Base-by-base conservation (phyloP, 2,888 invertebrate genomes). In the Himalopsyche kuldschensis region DNA sequence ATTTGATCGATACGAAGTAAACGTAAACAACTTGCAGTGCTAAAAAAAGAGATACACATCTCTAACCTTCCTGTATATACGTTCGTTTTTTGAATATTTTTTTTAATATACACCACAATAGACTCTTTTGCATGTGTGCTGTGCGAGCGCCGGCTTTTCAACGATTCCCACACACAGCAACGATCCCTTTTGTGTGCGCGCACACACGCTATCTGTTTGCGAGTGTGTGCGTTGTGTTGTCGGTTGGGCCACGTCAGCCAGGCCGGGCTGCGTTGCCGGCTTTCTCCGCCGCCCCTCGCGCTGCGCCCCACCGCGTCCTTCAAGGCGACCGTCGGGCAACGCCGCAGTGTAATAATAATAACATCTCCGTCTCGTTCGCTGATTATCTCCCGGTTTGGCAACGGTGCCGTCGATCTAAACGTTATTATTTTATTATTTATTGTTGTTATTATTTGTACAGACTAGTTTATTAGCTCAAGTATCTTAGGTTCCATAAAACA, bases 251-350 rank as follows among this genome's bases (percentile, higher is more conserved):
- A 75, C 75, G 75, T 31, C 75, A 32, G 31, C 31, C 31, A 17
- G 31, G 75, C 31, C 75, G 75, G 4, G 75, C 75, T 30, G 31
- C 75, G 75, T 82, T 46, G 79, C 83, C 80, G 84, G 80, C 80
- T 83, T 86, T 86, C 55, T 55, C 55, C 55, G 1, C 20, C 55
- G 10, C 5, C 88, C 89, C 89, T 87, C 88, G 87, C 88, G 89
- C 87, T 85, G 88, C 88, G 87, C 88, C 88, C 87, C 86, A 87
- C 78, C 86, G 87, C 87, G 85, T 84, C 82, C 86, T 87, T 87
- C 87, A 87, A 87, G 87, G 87, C 85, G 82, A 85, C 86, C 85
- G 81, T 87, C 87, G 87, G 81, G 83, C 85, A 87, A 82, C 80
- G 88, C 87, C 88, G 85, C 84, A 77, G 87, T 46, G 15, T 41